Percentiles rank a stretch among this genome's conserved stretches.
Conservation (phyloP, 2,113 vertebrate genomes). For the Oryzias javanicus region DNA sequence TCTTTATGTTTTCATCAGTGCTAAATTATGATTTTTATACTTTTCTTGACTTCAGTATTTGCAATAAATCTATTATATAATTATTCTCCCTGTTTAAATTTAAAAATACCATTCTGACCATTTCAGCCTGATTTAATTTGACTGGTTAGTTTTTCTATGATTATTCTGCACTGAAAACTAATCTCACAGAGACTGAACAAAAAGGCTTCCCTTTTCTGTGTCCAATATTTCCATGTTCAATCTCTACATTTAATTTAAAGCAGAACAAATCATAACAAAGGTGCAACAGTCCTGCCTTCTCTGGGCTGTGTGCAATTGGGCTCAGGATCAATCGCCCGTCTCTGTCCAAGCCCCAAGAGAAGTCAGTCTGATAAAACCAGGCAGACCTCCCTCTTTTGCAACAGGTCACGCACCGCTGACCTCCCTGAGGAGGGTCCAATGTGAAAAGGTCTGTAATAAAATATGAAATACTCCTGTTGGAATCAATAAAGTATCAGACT, state of each 20-base stretch:
- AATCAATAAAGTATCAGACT: constrained; percentile 22
- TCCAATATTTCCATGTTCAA: neutral
- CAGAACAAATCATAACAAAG: neutral
- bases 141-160: neutral
- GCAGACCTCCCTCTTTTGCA: constrained; percentile 22
- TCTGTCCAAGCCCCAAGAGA: neutral
- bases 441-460: constrained; percentile 16
- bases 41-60: neutral
- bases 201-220: neutral
- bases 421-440: constrained; percentile 7
- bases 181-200: neutral
- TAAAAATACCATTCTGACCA: neutral
- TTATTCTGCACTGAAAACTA: neutral
- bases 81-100: neutral
- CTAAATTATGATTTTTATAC: constrained; percentile 7
- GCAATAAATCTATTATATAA: constrained; percentile 2
- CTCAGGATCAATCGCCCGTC: neutral
- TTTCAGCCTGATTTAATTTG: neutral
- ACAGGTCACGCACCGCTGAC: constrained; percentile 28
- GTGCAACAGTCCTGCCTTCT: neutral
- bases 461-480: constrained; percentile 8
- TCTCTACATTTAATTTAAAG: neutral
- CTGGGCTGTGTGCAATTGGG: neutral
- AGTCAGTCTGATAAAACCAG: constrained; percentile 5
- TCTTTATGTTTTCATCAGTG: neutral